phyloP scores from a whole-genome alignment of 2,797 vertebrate species.

The Gadopsis bispinosus region DNA sequence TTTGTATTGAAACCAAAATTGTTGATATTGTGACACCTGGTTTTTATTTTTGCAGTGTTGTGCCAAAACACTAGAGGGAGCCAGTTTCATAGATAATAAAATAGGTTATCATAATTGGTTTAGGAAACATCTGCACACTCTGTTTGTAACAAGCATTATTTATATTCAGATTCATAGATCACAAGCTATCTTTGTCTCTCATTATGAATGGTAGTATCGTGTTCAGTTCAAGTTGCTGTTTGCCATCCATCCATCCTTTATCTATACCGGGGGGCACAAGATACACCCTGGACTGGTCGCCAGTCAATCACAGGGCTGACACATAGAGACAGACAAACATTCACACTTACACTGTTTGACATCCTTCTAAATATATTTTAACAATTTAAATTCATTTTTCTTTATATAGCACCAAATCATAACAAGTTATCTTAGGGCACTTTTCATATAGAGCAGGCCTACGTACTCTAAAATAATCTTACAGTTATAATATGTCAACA shows the following conservation, averaged over 20 bases:
- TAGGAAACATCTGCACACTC: background rate
- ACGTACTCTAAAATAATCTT: background rate
- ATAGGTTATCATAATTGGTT: background rate
- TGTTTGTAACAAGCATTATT: background rate
- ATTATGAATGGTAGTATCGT: background rate
- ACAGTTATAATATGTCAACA: background rate
- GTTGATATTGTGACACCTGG: no score
- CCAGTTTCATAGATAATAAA: constrained; percentile 19
- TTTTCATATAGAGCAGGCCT: no score
- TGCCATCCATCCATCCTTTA: background rate
- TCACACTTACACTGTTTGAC: background rate
- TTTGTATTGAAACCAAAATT: background rate
- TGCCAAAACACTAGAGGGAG: constrained; percentile 72
- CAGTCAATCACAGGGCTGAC: no score
- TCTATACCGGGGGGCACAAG: no score
- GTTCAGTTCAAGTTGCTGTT: background rate
- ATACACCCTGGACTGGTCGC: no score
- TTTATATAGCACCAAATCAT: no score
- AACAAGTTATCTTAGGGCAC: no score
- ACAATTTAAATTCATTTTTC: no score
- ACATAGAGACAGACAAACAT: no score
- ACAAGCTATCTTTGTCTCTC: background rate
- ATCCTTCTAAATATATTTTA: background rate
- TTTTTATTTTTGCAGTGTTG: background rate
- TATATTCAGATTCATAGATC: background rate